Conservation (phyloP, 2,888 invertebrate species). For the Eristalinus aeneus region DNA sequence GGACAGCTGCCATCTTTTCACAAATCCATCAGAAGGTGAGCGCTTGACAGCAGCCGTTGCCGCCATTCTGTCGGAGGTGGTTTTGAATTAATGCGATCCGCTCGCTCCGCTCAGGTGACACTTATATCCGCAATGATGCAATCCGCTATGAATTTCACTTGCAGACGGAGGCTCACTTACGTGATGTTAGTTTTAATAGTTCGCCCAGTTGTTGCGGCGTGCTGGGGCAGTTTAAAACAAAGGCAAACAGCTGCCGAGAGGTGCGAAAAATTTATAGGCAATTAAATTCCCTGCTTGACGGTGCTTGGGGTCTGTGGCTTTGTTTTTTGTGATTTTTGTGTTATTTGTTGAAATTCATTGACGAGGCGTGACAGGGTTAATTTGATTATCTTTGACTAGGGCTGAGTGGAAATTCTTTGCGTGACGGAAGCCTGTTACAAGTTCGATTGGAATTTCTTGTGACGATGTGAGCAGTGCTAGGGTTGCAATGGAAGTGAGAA, state of each 20-base stretch:
- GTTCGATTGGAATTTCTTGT: neutral
- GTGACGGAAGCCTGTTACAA: neutral
- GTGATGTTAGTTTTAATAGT: conserved; percentile 13
- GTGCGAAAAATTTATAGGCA: conserved; percentile 16
- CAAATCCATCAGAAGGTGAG: neutral
- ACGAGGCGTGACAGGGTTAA: conserved; percentile 11
- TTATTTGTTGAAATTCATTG: conserved; percentile 1
- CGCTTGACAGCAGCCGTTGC: neutral
- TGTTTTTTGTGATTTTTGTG: neutral
- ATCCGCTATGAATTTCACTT: conserved; percentile 47
- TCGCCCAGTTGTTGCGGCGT: neutral
- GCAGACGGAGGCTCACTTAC: conserved; percentile 27
- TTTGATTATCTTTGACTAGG: neutral
- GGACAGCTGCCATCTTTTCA: neutral
- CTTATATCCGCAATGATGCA: conserved; percentile 48
- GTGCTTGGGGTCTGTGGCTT: neutral
- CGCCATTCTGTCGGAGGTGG: neutral
- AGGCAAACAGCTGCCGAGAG: neutral
- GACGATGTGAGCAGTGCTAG: no score
- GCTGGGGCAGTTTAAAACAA: neutral
- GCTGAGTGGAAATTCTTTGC: neutral
- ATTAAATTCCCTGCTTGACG: conserved; percentile 9
- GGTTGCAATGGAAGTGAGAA: neutral
- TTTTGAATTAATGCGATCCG: conserved; percentile 1
- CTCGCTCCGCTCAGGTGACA: conserved; percentile 2